Evolutionary conservation across 1,140 invertebrate species (phyloP).

Genomic region (Popillia japonica): DNA sequence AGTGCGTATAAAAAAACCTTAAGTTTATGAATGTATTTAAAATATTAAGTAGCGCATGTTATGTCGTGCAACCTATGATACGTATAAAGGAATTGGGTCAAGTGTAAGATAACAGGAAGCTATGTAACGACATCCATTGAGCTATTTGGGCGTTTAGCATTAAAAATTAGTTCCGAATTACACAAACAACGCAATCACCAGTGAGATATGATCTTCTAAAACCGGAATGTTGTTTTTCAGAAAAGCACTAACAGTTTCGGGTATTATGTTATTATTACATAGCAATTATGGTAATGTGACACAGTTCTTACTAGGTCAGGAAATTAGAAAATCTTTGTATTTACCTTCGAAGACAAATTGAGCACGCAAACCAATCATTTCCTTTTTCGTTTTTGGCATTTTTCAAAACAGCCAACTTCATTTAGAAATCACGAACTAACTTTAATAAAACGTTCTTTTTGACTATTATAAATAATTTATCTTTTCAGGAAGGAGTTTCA

Average conservation of each 20-base stretch:
- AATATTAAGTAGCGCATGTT: neutral
- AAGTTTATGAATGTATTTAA: neutral
- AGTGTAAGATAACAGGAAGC: constrained; percentile 4
- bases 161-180: neutral
- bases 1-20: neutral
- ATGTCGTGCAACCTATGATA: neutral
- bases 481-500: too few relatives aligned
- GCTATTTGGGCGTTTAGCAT: neutral
- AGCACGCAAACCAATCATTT: neutral
- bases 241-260: neutral
- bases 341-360: neutral
- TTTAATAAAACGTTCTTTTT: too few relatives aligned
- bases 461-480: too few relatives aligned
- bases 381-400: neutral
- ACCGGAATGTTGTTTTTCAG: neutral
- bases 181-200: neutral
- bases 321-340: neutral
- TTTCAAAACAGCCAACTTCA: neutral
- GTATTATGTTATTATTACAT: neutral
- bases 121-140: neutral
- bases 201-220: neutral
- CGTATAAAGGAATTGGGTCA: neutral
- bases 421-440: too few relatives aligned
- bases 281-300: neutral
- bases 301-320: too few relatives aligned